These are phyloP conservation scores for Meta bourneti DNA, from an alignment of 2,888 invertebrate species.

Conservation along the genomic window DNA sequence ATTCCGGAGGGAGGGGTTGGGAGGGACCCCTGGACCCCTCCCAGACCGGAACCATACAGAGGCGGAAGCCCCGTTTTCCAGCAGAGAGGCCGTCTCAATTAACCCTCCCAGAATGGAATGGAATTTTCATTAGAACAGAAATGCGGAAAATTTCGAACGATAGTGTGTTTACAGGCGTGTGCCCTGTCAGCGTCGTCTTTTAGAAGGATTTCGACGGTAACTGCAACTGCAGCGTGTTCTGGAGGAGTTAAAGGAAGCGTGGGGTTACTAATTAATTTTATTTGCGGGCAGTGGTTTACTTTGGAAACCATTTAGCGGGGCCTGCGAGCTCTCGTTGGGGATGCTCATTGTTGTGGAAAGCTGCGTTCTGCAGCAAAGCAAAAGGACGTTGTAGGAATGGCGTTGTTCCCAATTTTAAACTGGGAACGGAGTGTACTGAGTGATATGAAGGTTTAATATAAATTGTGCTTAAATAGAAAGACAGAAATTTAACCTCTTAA, in stretches of 20 bases:
- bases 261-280: conserved; percentile 47
- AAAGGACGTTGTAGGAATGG: background rate
- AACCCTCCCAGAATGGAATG: conserved; percentile 43
- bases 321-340: background rate
- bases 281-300: background rate
- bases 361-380: no score
- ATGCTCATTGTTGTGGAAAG: background rate
- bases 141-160: conserved; percentile 50
- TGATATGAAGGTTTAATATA: no score
- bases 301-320: background rate
- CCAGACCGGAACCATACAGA: background rate
- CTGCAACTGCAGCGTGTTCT: conserved; percentile 22
- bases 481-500: no score
- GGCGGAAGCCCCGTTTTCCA: background rate
- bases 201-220: conserved; percentile 6
- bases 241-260: background rate
- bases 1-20: background rate
- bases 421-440: no score
- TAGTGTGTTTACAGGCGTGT: background rate
- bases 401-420: no score
- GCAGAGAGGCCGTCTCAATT: conserved; percentile 22
- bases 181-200: background rate
- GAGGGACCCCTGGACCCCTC: background rate
- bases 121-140: conserved; percentile 56
- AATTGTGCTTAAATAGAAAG: no score